Evolutionary conservation across 2,797 vertebrate species (phyloP).

Genomic region (Microchirus variegatus): DNA sequence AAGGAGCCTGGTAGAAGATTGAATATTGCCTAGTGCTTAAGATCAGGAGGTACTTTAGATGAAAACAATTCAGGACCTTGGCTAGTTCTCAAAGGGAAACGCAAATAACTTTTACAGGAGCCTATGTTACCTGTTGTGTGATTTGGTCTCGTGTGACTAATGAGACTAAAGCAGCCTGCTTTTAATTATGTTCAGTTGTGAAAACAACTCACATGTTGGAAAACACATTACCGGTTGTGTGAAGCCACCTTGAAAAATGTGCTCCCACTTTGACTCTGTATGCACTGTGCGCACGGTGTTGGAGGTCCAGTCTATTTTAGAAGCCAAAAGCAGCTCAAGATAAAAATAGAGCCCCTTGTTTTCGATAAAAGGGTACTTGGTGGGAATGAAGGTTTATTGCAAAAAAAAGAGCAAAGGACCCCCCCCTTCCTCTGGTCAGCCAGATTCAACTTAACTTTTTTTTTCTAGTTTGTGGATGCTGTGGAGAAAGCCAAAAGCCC

Average conservation of each 20-base stretch:
- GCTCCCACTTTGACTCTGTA: too few species aligned
- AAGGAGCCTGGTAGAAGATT: too few species aligned
- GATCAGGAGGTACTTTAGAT: neutral
- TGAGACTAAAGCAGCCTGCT: constrained; percentile 27
- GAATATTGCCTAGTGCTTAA: neutral
- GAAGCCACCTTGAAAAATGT: constrained; percentile 59
- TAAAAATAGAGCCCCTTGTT: constrained; percentile 78
- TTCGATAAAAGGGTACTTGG: constrained; percentile 60
- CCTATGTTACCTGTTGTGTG: constrained; percentile 17
- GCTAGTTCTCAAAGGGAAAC: constrained; percentile 18
- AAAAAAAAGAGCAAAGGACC: constrained; percentile 64
- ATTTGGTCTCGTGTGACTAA: constrained; percentile 14
- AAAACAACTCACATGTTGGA: constrained; percentile 48
- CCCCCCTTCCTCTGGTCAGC: constrained; percentile 48
- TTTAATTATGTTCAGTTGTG: constrained; percentile 31
- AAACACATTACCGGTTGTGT: constrained; percentile 50
- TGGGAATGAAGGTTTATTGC: constrained; percentile 71
- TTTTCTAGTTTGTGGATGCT: constrained; percentile 41
- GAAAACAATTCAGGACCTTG: constrained; percentile 37
- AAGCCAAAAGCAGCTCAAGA: constrained; percentile 50
- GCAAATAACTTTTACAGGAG: constrained; percentile 6
- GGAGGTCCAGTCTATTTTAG: constrained; percentile 22
- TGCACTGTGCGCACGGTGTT: constrained; percentile 25
- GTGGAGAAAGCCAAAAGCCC: constrained; percentile 24
- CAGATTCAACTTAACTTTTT: constrained; percentile 65